These are phyloP conservation scores for Sturnus vulgaris DNA, from an alignment of 2,113 vertebrate species.

Conservation along the genomic window DNA sequence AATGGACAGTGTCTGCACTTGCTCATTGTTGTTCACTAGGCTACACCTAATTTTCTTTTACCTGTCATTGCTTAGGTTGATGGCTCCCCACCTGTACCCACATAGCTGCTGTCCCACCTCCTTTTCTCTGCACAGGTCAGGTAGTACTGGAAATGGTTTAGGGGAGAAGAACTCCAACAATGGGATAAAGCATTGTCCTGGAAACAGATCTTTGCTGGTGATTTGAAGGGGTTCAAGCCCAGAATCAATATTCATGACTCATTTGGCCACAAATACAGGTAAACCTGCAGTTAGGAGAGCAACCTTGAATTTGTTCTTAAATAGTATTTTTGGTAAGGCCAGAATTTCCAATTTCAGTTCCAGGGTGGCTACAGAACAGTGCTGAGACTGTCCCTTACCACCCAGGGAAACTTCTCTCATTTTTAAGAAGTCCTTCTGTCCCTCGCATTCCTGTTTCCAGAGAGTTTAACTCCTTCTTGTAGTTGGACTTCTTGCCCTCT, in stretches of 20 bases:
- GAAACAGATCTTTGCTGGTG: neutral
- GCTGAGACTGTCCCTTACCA: neutral
- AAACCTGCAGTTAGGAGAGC: neutral
- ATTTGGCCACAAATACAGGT: neutral
- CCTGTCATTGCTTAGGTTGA: slow-evolving; percentile 25
- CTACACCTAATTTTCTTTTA: slow-evolving; percentile 46
- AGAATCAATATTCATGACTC: neutral
- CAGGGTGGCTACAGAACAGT: neutral
- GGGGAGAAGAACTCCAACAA: neutral
- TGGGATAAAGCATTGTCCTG: neutral
- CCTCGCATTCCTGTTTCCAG: neutral
- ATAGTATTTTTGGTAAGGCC: neutral
- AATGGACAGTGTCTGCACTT: slow-evolving; percentile 23
- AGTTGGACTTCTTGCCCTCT: neutral
- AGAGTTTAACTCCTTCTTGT: neutral
- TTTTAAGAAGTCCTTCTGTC: neutral
- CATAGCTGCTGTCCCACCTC: neutral
- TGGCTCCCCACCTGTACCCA: neutral
- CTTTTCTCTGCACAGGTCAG: neutral
- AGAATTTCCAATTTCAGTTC: neutral
- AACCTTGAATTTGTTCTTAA: neutral
- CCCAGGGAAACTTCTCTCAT: neutral
- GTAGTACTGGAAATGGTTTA: neutral
- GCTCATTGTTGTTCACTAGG: slow-evolving; percentile 43
- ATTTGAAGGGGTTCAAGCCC: neutral